Conservation (phyloP, 2,113 vertebrate species). For the Hypocryptadius cinnamomeus region DNA sequence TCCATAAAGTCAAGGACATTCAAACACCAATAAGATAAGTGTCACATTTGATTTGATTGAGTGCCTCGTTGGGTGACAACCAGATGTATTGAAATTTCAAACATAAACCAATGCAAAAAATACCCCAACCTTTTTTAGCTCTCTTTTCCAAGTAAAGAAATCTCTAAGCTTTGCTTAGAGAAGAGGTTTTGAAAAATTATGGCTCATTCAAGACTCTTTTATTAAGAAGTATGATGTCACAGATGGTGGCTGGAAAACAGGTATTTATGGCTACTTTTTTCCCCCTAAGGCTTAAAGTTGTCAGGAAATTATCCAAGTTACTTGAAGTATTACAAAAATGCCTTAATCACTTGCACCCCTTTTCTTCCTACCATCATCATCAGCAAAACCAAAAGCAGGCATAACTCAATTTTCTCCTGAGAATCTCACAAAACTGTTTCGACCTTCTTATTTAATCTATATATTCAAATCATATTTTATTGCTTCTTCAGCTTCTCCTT, state of each 20-base stretch:
- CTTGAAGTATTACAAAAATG: neutral
- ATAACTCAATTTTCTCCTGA: neutral
- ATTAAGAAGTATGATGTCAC: neutral
- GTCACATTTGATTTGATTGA: neutral
- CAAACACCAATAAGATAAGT: fast-evolving
- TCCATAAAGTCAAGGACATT: neutral
- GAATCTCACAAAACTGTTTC: neutral
- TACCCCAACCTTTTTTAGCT: neutral
- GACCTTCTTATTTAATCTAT: neutral
- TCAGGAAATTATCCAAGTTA: neutral
- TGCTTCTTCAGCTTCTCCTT: neutral
- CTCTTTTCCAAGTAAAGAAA: neutral
- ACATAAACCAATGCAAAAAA: neutral
- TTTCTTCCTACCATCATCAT: neutral
- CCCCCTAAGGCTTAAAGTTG: neutral
- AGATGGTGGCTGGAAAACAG: neutral
- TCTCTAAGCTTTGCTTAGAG: neutral
- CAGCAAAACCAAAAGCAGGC: neutral
- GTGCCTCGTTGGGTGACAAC: neutral
- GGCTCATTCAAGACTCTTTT: neutral
- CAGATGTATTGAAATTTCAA: neutral
- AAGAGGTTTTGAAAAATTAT: neutral
- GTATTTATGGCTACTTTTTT: neutral
- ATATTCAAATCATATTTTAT: neutral
- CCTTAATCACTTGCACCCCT: neutral